Conservation (phyloP, 2,113 vertebrate genomes). For the Carassius gibelio region DNA sequence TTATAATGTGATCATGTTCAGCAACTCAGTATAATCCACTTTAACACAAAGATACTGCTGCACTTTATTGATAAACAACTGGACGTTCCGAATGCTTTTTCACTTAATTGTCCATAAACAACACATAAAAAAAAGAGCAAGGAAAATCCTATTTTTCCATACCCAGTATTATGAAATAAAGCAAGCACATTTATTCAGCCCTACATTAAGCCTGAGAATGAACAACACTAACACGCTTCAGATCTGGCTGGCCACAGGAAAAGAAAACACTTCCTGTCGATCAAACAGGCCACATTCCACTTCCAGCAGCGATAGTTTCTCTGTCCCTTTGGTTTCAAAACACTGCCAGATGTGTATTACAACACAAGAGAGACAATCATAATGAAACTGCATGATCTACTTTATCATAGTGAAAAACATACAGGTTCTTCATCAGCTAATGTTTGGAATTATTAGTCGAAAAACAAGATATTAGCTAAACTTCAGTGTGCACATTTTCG, state of each 20-base stretch:
- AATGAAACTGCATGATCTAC: neutral
- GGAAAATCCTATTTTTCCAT: neutral
- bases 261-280: conserved; percentile 39
- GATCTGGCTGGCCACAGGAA: conserved; percentile 1
- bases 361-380: neutral
- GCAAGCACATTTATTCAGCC: neutral
- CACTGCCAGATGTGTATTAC: neutral
- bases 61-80: neutral
- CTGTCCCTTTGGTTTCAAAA: neutral
- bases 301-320: neutral
- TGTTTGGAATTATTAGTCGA: neutral
- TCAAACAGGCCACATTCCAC: conserved; percentile 16
- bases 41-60: neutral
- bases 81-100: neutral
- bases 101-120: neutral
- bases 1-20: neutral
- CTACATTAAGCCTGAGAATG: neutral
- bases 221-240: conserved; percentile 7
- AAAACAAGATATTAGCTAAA: neutral
- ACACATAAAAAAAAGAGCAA: neutral
- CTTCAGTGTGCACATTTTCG: neutral
- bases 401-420: neutral
- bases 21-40: neutral
- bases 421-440: neutral
- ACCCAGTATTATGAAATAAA: neutral